A percentile compares a stretch with the other conserved stretches of the same genome.
Conservation (phyloP, 2,888 invertebrate genomes). For the Himalopsyche kuldschensis region DNA sequence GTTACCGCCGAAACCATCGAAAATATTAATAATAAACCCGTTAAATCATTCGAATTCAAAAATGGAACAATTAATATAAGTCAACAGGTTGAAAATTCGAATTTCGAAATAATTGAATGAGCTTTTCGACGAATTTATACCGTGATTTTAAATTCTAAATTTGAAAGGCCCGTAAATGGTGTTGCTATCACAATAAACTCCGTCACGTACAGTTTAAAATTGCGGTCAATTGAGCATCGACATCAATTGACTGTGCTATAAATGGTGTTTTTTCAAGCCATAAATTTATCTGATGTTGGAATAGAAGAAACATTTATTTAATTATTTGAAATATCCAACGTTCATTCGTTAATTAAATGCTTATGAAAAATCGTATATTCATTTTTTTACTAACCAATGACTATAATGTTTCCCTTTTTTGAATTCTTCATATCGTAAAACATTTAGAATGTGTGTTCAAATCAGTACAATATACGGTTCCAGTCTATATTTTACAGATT, state of each 20-base stretch:
- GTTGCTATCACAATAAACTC: conserved; percentile 3
- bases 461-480: no score
- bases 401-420: no score
- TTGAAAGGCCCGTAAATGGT: background rate
- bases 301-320: no score
- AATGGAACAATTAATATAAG: background rate
- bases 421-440: no score
- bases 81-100: background rate
- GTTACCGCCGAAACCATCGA: no score
- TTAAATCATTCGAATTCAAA: background rate
- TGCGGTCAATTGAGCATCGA: background rate
- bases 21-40: background rate
- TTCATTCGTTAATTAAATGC: no score
- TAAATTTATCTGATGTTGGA: no score
- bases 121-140: background rate
- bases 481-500: no score
- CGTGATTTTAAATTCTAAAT: background rate
- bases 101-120: background rate
- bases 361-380: no score
- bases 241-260: background rate
- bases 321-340: no score
- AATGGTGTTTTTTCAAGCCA: background rate
- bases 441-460: no score
- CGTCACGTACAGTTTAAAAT: background rate
- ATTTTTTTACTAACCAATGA: no score